These are phyloP conservation scores for Gallinago solitaria DNA, from an alignment of 2,797 vertebrate species.

Conservation along the genomic window DNA sequence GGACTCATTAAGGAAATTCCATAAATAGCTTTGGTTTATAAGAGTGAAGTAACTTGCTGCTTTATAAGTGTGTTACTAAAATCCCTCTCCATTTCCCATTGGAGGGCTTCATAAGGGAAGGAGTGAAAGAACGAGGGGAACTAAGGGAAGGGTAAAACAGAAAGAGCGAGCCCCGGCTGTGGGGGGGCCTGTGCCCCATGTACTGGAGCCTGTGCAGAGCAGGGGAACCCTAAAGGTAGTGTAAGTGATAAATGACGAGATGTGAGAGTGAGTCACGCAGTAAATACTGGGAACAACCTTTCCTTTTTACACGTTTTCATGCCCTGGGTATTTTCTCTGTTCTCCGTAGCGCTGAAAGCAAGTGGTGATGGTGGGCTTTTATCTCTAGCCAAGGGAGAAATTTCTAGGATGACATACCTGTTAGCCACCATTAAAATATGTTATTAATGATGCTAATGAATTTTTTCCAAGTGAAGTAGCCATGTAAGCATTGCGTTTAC, in stretches of 20 bases:
- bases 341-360: neutral
- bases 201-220: neutral
- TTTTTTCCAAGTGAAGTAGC: slow-evolving; percentile 58
- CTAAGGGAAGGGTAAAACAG: neutral
- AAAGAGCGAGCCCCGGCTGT: fast-evolving
- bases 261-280: neutral
- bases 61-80: slow-evolving; percentile 33
- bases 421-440: slow-evolving; percentile 35
- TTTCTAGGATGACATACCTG: slow-evolving; percentile 7
- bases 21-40: slow-evolving; percentile 60
- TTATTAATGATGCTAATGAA: slow-evolving; percentile 51
- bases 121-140: neutral
- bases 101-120: neutral
- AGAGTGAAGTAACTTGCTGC: slow-evolving; percentile 31
- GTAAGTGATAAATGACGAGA: neutral
- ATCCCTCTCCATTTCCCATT: neutral
- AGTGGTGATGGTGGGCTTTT: slow-evolving; percentile 36
- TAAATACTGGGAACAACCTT: neutral
- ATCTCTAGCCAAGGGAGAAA: slow-evolving; percentile 23
- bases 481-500: slow-evolving; percentile 34
- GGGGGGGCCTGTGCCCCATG: neutral
- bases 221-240: neutral
- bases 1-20: slow-evolving; percentile 58
- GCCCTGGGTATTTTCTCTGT: neutral
- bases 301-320: neutral